Evolutionary conservation across 2,888 invertebrate species (phyloP), one percentile per base, ranked within the genome.

Genomic region (Melieria picta): DNA sequence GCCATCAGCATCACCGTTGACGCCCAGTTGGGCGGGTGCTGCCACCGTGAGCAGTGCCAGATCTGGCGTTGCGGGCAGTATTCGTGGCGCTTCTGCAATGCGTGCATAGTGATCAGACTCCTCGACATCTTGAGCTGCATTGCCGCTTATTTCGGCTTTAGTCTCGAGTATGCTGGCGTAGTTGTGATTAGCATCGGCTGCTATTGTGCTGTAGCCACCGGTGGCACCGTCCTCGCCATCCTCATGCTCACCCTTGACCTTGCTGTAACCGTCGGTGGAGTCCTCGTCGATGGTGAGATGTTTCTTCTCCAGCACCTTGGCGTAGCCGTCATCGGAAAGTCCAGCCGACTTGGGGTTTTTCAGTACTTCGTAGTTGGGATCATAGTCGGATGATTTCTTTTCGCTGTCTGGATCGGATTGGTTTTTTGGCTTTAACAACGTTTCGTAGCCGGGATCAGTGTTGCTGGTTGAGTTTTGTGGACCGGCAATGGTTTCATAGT

Each of bases 341-440:
- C 83, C 82, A 5, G 81, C 76, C 7, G 77, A 73, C 61, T 74
- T 77, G 48, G 81, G 90, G 74, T 91, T 89, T 72, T 83, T 82
- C 62, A 94, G 84, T 76, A 93, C 92, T 86, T 95, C 94, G 83
- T 95, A 95, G 83, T 94, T 94, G 0, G 94, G 93, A 87, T 94
- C 94, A 4, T 90, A 90, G 78, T 91, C 91, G 0, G 90, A 90
- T 5, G 89, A 89, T 78, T 83, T 83, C 74, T 82, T 81, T 78
- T 79, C 81, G 63, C 80, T 78, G 63, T 79, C 80, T 66, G 72
- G 71, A 67, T 73, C 68, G 75, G 69, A 73, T 75, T 79, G 73
- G 64, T 74, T 79, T 74, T 75, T 80, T 72, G 73, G 77, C 75
- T 78, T 82, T 46, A 78, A 75, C 50, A 93, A 89, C 64, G 91